These are phyloP conservation scores for Chlorops oryzae DNA, from an alignment of 1,140 invertebrate species.

Conservation along the genomic window DNA sequence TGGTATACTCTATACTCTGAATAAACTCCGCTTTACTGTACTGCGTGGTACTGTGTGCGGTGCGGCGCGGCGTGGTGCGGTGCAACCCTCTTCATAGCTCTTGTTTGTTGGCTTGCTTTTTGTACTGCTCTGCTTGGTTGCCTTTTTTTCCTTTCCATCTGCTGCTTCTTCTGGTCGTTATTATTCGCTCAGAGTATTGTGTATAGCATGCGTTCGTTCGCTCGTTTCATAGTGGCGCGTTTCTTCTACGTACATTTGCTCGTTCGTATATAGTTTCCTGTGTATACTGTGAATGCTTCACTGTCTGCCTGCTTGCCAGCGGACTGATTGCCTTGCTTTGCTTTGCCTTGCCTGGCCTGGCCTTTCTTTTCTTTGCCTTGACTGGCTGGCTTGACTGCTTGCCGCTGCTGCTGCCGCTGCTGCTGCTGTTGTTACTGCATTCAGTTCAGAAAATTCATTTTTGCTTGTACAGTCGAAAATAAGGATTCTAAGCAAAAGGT, in stretches of 20 bases:
- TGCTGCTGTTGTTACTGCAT: background rate
- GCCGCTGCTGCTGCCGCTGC: slow-evolving; percentile 6
- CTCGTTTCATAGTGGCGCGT: background rate
- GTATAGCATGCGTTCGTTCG: background rate
- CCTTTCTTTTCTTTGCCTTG: background rate
- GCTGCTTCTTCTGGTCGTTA: too few species aligned
- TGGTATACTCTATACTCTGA: too few species aligned
- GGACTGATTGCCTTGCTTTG: background rate
- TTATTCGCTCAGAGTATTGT: too few species aligned
- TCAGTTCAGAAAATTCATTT: slow-evolving; percentile 10
- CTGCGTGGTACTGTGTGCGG: too few species aligned
- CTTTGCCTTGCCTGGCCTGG: background rate
- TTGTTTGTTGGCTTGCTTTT: too few species aligned
- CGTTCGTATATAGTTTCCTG: background rate
- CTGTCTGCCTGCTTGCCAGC: slow-evolving; percentile 20
- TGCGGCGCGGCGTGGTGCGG: too few species aligned
- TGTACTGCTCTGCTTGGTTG: too few species aligned
- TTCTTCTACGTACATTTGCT: too few species aligned
- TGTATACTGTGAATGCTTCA: slow-evolving; percentile 15
- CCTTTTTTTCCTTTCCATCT: too few species aligned
- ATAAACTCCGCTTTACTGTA: too few species aligned
- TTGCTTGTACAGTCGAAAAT: slow-evolving; percentile 33
- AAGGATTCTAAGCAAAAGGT: slow-evolving; percentile 31
- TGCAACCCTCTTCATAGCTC: too few species aligned
- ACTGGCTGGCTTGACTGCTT: slow-evolving; percentile 16